These are phyloP conservation scores for Dascillus cervinus DNA, from an alignment of 2,888 invertebrate species.

Conservation along the genomic window DNA sequence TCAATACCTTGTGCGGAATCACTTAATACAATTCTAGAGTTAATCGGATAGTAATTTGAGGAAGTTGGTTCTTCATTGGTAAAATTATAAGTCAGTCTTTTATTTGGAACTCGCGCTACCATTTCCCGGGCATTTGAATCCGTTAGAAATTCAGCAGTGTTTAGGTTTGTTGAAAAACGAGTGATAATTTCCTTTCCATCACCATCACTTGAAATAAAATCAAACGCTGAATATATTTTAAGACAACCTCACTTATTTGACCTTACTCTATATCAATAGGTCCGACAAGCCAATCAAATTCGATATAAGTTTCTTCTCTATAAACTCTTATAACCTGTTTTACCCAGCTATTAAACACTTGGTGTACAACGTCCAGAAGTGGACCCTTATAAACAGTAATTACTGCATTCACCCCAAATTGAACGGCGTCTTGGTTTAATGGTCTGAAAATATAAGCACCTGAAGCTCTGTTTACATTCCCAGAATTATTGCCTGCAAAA, in stretches of 20 bases:
- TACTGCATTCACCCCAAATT: slow-evolving; percentile 29
- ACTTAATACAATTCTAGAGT: slow-evolving; percentile 53
- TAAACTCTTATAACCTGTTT: slow-evolving; percentile 54
- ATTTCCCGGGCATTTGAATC: slow-evolving; percentile 75
- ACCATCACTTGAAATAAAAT: slow-evolving; percentile 29
- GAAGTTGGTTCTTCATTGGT: slow-evolving; percentile 48
- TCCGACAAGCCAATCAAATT: slow-evolving; percentile 57
- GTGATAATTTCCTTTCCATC: slow-evolving; percentile 64
- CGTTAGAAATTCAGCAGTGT: slow-evolving; percentile 58
- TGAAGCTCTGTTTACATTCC: slow-evolving; percentile 51
- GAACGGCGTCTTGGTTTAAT: slow-evolving; percentile 34
- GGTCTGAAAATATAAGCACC: slow-evolving; percentile 68
- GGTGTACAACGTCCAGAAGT: slow-evolving; percentile 54
- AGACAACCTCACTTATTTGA: no score
- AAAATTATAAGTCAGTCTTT: slow-evolving; percentile 52
- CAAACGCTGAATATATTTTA: no score
- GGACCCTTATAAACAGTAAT: slow-evolving; percentile 38
- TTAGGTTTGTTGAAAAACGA: slow-evolving; percentile 52
- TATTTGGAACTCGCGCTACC: slow-evolving; percentile 51
- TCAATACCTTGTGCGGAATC: slow-evolving; percentile 40
- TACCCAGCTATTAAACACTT: slow-evolving; percentile 54
- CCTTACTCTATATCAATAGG: slow-evolving; percentile 50
- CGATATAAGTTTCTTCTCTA: slow-evolving; percentile 42
- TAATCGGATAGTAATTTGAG: slow-evolving; percentile 70
- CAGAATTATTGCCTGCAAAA: no score